phyloP scores from a whole-genome alignment of 2,113 vertebrate species.

The Pelmatolapia mariae region DNA sequence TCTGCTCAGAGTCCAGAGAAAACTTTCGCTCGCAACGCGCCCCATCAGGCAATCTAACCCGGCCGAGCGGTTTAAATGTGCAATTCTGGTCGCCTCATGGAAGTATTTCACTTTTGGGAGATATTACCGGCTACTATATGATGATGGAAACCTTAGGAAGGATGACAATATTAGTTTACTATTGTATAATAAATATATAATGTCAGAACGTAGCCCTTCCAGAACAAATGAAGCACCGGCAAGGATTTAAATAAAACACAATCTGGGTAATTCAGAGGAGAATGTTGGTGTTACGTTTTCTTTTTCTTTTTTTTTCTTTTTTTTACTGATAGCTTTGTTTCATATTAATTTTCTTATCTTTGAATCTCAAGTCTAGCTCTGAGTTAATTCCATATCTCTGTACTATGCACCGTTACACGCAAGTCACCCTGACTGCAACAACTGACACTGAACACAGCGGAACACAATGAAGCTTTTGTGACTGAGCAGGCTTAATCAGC shows the following conservation, averaged over 20 bases:
- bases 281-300: neutral
- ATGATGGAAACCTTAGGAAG: slow-evolving; percentile 3
- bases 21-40: neutral
- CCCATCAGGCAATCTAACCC: slow-evolving; percentile 2
- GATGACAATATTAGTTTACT: slow-evolving; percentile 1
- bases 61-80: slow-evolving; percentile 4
- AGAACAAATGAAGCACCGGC: neutral
- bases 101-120: slow-evolving; percentile 22
- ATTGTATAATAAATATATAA: slow-evolving; percentile 1
- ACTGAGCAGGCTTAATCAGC: neutral
- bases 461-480: neutral
- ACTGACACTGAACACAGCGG: neutral
- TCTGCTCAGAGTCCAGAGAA: slow-evolving; percentile 2
- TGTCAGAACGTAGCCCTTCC: neutral
- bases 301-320: fast-evolving
- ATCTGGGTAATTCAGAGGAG: neutral
- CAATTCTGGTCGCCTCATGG: slow-evolving; percentile 4
- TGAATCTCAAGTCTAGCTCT: neutral
- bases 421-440: neutral
- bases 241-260: neutral
- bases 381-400: slow-evolving; percentile 1
- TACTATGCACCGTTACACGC: neutral
- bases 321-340: neutral
- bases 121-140: neutral
- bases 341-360: neutral